These are phyloP conservation scores for Bolinopsis microptera DNA, from an alignment of 37 sponge, comb jelly and placozoan genomes.

Conservation along the genomic window DNA sequence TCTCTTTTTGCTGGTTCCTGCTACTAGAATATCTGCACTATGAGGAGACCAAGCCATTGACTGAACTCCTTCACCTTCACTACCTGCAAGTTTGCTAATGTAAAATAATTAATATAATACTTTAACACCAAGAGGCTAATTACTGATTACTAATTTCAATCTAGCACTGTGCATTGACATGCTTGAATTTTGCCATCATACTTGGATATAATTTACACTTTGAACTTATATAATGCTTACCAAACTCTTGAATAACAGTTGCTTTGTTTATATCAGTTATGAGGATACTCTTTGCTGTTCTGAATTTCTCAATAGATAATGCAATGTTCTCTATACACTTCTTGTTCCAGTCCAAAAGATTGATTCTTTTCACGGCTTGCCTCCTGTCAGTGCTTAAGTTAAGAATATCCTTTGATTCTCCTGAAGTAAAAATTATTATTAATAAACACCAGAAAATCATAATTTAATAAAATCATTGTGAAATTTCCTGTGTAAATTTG, in stretches of 20 bases:
- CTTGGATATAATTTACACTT: too few relatives aligned
- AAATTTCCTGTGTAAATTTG: too few relatives aligned
- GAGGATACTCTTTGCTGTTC: slow-evolving; percentile 31
- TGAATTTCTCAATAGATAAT: background rate
- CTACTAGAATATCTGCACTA: slow-evolving; percentile 1
- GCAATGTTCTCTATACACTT: background rate
- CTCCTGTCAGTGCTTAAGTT: slow-evolving; percentile 21
- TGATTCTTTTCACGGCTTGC: slow-evolving; percentile 14
- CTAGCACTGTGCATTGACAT: too few relatives aligned
- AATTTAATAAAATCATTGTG: background rate
- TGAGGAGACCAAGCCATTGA: slow-evolving; percentile 63
- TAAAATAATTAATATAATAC: too few relatives aligned
- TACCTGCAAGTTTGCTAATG: background rate
- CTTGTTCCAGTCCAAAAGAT: slow-evolving; percentile 5
- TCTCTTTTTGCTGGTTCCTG: slow-evolving; percentile 63
- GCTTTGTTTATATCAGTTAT: background rate
- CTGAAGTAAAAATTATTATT: background rate
- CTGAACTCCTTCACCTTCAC: slow-evolving; percentile 49
- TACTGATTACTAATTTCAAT: too few relatives aligned
- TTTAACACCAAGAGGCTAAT: too few relatives aligned
- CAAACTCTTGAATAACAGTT: slow-evolving; percentile 10
- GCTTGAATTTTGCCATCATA: too few relatives aligned
- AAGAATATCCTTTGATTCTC: slow-evolving; percentile 44
- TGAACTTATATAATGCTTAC: too few relatives aligned
- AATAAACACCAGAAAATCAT: background rate